Evolutionary conservation across 2,797 vertebrate species (phyloP), one percentile per base, ranked within the genome.

Genomic region (Iguana delicatissima): DNA sequence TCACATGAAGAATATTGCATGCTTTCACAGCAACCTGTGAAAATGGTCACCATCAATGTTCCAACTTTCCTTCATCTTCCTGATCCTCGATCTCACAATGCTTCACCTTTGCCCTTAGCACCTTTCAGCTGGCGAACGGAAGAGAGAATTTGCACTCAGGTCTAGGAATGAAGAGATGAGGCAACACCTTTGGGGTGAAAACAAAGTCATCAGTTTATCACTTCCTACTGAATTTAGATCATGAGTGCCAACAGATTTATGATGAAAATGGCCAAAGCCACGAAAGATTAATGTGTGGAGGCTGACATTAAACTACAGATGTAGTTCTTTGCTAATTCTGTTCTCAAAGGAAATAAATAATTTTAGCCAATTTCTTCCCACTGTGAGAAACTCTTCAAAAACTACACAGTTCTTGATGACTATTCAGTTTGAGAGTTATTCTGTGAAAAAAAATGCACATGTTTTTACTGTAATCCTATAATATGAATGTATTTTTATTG

Each of bases 1-100:
- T 84, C 84, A 88, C 62, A 59, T 79, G 26, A 35, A 59, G 73
- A 57, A 72, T 35, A 87, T 84, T 88, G 73, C 59, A 69, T 38
- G 84, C 50, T 42, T 91, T 87, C 38, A 20, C 20, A 57, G 4
- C 26, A 55, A 82, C 22, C 46, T 52, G 46, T 32, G n/a, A 76
- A 80, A 81, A 52, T 59, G 26, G n/a, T 46, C 12, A 38, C 18
- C 38, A 32, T 29, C 26, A 4, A 26, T 38, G 46, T 22, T 22
- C 16, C 16, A 14, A 18, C 16, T 46, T 42, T 57, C 35, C 26
- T 16, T 85, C 72, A 50, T 35, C 29, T 80, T 38, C 26, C 4
- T 55, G 64, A 32, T 12, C 55, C 57, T 42, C 16, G 10, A 6
- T 46, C 69, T 32, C 24, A 35, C n/a, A 5, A 9, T 20, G 4